Base-by-base conservation (phyloP, 1,140 invertebrate genomes). In the Lepidotrigona ventralis region DNA sequence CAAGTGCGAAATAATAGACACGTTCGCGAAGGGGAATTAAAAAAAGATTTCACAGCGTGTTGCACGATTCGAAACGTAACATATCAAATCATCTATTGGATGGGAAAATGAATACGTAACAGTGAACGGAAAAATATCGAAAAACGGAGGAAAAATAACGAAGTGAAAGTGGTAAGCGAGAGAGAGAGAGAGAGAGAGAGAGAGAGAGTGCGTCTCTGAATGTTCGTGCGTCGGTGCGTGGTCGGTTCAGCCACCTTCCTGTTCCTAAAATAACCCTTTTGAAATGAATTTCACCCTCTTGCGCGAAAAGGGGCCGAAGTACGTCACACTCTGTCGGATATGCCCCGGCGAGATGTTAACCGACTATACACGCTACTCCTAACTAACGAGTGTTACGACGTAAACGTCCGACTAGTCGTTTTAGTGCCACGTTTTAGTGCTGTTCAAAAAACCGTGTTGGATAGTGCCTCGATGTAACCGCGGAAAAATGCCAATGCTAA, bases 181-280 rank as follows among this genome's bases (percentile, higher is more conserved):
- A 3, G 6, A 21, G 8, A 17, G 9, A 26, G 21, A 15, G 9
- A 46, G 19, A 21, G 39, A 64, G 39, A 78, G 64, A 33, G 23
- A 21, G 51, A 51, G 64, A 76, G 29, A 63, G 23, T n/a, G 64
- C 19, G 23, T 17, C 14, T 70, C 29, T 51, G n/a, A 69, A 69
- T 51, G 33, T 33, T 76, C 1, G 39, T 19, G 39, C 39, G 46
- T 66, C 64, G 78, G 68, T 74, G 73, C 74, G 66, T 66, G 70
- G 78, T 70, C 78, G 79, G 79, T 76, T 46, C 76, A 82, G 71
- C 81, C 72, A 89, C 86, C 84, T 88, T 85, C 79, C 78, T 81
- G 68, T 78, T 90, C 84, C 80, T 86, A 87, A 90, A 90, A 90
- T 90, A 90, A 89, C 79, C 80, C 81, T 87, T 90, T 90, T 90